Evolutionary conservation across 2,888 invertebrate genomes (phyloP).

Genomic region (Pyrochroa serraticornis): DNA sequence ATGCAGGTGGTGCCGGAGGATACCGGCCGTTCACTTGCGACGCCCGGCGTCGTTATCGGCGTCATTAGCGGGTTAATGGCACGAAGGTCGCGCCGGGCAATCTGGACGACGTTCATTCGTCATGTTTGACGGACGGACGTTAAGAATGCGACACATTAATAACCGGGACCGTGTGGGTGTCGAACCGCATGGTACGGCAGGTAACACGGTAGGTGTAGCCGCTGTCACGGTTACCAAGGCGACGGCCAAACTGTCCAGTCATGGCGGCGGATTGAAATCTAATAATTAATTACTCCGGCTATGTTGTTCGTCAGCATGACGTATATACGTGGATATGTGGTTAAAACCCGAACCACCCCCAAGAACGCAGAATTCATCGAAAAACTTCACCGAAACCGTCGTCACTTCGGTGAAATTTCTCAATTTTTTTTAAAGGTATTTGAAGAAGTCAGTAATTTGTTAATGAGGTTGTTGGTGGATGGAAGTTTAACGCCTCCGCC

Average conservation of each 20-base stretch:
- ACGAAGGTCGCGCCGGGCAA: too few relatives aligned
- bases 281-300: constrained; percentile 54
- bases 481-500: background rate
- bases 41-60: too few relatives aligned
- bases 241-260: constrained; percentile 52
- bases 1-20: too few relatives aligned
- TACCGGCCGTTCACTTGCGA: too few relatives aligned
- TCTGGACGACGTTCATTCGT: constrained; percentile 27
- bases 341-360: background rate
- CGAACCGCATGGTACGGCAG: constrained; percentile 46
- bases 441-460: too few relatives aligned
- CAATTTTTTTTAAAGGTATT: too few relatives aligned
- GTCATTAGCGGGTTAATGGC: too few relatives aligned
- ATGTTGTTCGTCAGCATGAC: constrained; percentile 29
- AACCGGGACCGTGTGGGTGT: constrained; percentile 41
- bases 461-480: too few relatives aligned
- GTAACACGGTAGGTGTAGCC: constrained; percentile 52
- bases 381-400: background rate
- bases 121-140: constrained; percentile 33
- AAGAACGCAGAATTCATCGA: constrained; percentile 1
- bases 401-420: too few relatives aligned
- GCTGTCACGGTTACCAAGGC: constrained; percentile 51
- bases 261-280: constrained; percentile 56
- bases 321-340: constrained; percentile 7
- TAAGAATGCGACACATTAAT: constrained; percentile 44